Evolutionary conservation across 2,888 invertebrate species (phyloP).

Genomic region (Athalia circularis): DNA sequence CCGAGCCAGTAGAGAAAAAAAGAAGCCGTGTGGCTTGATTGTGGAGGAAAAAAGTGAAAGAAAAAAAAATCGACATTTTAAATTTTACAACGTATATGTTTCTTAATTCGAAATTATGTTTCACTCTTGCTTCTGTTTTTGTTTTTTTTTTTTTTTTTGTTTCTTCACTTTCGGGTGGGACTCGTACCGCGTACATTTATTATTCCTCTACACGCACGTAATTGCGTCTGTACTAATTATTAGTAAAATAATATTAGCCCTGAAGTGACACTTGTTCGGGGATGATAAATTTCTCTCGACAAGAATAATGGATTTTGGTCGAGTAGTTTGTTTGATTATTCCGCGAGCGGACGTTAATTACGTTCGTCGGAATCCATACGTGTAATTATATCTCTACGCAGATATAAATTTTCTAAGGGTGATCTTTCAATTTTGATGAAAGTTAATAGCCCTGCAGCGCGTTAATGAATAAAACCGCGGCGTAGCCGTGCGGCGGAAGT

Average conservation of each 20-base stretch:
- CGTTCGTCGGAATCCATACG: conserved; percentile 16
- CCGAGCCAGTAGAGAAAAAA: background rate
- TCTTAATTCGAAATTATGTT: background rate
- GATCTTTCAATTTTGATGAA: conserved; percentile 30
- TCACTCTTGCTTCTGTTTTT: background rate
- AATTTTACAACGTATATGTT: conserved; percentile 21
- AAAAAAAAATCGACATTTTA: conserved; percentile 23
- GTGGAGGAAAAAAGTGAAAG: background rate
- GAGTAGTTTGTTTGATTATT: conserved; percentile 33
- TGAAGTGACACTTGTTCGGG: background rate
- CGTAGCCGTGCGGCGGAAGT: background rate
- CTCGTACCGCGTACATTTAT: no score
- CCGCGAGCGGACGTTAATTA: conserved; percentile 27
- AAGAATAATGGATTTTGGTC: conserved; percentile 33
- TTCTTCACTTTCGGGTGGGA: no score
- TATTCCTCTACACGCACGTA: no score
- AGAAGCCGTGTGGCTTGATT: background rate
- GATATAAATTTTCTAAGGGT: conserved; percentile 1
- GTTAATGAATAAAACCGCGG: conserved; percentile 9
- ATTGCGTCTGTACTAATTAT: background rate
- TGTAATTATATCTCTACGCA: background rate
- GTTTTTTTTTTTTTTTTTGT: background rate
- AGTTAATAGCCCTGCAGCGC: background rate
- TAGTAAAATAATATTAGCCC: background rate
- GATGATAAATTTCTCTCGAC: conserved; percentile 31